A percentile compares a stretch with the other conserved stretches of the same genome.
Conservation (phyloP, 2,797 vertebrate species). For the Siniperca scherzeri region DNA sequence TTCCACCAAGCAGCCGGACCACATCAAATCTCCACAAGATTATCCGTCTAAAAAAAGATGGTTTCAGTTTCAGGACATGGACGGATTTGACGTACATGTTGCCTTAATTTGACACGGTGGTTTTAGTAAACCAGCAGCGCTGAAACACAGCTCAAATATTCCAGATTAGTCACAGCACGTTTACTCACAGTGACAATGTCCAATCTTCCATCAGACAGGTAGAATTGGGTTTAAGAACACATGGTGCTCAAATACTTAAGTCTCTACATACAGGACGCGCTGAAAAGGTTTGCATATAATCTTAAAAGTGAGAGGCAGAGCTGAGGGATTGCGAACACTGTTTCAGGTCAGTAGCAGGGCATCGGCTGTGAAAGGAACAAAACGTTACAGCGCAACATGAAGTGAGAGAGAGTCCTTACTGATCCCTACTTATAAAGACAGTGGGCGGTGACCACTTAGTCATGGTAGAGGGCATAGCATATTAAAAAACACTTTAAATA, state of each 20-base stretch:
- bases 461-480: neutral
- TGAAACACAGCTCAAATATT: neutral
- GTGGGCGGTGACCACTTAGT: slow-evolving; percentile 22
- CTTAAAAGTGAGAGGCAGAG: neutral
- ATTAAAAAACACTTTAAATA: slow-evolving; percentile 40
- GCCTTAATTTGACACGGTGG: neutral
- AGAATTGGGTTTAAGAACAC: neutral
- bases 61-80: slow-evolving; percentile 10
- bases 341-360: neutral
- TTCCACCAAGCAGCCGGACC: neutral
- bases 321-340: neutral
- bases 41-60: slow-evolving; percentile 1
- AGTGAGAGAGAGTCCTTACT: slow-evolving; percentile 13
- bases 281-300: neutral
- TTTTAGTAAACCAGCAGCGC: neutral
- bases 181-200: neutral
- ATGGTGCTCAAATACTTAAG: neutral
- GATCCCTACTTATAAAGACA: neutral
- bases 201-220: neutral
- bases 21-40: slow-evolving; percentile 8
- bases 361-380: neutral
- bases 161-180: neutral
- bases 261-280: neutral
- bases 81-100: neutral
- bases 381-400: neutral